Evolutionary conservation across 2,797 vertebrate genomes (phyloP), one percentile per base, ranked within the genome.

Genomic region (Decapterus maruadsi): DNA sequence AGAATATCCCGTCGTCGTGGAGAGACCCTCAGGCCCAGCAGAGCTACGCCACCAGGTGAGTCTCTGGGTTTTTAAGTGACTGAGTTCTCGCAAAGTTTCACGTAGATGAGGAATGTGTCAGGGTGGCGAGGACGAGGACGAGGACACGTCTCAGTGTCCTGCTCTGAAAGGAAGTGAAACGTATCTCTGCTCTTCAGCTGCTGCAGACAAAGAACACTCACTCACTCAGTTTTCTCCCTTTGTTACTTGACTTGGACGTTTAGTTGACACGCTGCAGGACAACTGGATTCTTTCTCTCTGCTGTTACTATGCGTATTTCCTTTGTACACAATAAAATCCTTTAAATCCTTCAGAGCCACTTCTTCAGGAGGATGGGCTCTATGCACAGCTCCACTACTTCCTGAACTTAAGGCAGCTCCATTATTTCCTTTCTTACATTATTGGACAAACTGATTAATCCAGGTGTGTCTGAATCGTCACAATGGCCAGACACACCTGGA

Each of bases 1-100:
- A 95, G 94, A 92, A 88, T 64, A 60, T 86, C 60, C 42, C 80
- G 29, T 75, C 85, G 4, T 17, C 82, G 0, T 89, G 87, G 86
- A 84, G 56, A 58, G 90, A 91, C 8, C 6, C 70, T 57, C 51
- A 51, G 14, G 63, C 54, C 40, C 87, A 83, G 48, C 84, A 81
- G 48, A 87, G 56, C 40, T 46, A 16, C 36, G 46, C 48, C 45
- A n/a, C 13, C 56, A 90, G 94, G 95, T 95, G 67, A 86, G 81
- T 16, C 31, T 34, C 31, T 6, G 26, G 26, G 31, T 6, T 34
- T 34, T 34, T 34, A 6, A 34, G 31, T 6, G 31, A 34, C 31
- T 26, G 26, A 26, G 42, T 26, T 13, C 53, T 29, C 1, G 8
- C 19, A 1, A 57, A 31, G 68, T 67, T 55, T 63, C 75, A 53